Percentiles rank a stretch among this genome's conserved stretches.
Conservation (phyloP, 2,113 vertebrate genomes). For the Sialia sialis region DNA sequence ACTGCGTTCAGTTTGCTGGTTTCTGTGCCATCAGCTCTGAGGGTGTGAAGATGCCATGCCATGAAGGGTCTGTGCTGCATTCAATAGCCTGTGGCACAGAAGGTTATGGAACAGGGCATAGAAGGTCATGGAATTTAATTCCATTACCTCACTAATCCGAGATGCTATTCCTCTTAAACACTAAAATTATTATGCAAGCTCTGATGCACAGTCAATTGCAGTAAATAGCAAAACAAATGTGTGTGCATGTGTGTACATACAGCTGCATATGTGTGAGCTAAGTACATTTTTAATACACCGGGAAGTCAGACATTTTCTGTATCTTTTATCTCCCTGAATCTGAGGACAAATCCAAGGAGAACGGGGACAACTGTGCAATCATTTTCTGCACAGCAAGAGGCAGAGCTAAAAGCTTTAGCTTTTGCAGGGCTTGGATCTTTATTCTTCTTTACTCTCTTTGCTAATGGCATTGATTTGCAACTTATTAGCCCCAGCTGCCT, state of each 20-base stretch:
- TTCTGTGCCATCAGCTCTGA: background rate
- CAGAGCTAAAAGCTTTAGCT: background rate
- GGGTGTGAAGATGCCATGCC: background rate
- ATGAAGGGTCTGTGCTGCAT: background rate
- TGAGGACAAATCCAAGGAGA: background rate
- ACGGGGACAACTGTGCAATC: background rate
- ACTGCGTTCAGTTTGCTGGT: background rate
- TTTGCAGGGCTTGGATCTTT: background rate
- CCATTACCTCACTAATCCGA: background rate
- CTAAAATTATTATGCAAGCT: background rate
- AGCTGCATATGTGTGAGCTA: background rate
- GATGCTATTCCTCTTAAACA: background rate
- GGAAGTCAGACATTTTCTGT: background rate
- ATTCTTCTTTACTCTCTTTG: background rate
- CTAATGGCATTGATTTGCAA: conserved; percentile 44
- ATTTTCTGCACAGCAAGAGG: background rate
- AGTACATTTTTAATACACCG: background rate
- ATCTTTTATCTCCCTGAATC: background rate
- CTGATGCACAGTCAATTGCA: background rate
- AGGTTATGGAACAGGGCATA: background rate
- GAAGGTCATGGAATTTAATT: background rate
- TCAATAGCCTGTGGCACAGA: background rate
- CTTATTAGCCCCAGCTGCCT: conserved; percentile 26
- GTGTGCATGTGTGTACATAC: background rate
- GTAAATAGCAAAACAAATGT: background rate